These are phyloP conservation scores for Antitype chi DNA, from an alignment of 2,888 invertebrate species.

Conservation along the genomic window DNA sequence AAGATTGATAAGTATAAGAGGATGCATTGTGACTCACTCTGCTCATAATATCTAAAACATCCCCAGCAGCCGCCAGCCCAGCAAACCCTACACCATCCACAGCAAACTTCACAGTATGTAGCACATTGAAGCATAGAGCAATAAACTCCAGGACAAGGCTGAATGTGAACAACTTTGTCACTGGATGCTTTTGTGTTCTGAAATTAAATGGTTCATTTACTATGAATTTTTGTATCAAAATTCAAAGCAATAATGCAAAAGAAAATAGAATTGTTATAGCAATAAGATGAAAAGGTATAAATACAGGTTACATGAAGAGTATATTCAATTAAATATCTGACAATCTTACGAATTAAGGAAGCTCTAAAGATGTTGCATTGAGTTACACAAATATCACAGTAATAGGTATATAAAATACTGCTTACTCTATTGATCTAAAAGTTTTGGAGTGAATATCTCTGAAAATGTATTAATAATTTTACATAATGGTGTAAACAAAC, in stretches of 20 bases:
- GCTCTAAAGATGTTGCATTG: slow-evolving; percentile 36
- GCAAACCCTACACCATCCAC: slow-evolving; percentile 97
- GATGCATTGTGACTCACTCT: slow-evolving; percentile 91
- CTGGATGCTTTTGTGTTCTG: slow-evolving; percentile 96
- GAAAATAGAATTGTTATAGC: slow-evolving; percentile 30
- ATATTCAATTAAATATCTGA: slow-evolving; percentile 28
- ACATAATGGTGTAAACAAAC: slow-evolving; percentile 20
- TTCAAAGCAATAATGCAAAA: slow-evolving; percentile 34
- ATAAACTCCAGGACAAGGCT: slow-evolving; percentile 96
- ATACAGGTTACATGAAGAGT: slow-evolving; percentile 26
- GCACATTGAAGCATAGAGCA: slow-evolving; percentile 96
- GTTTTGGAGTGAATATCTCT: slow-evolving; percentile 54
- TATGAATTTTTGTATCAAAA: slow-evolving; percentile 6
- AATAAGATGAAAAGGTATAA: slow-evolving; percentile 28
- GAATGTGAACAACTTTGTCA: slow-evolving; percentile 97
- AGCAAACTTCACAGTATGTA: slow-evolving; percentile 97
- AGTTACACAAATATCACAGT: slow-evolving; percentile 42
- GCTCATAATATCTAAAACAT: slow-evolving; percentile 97
- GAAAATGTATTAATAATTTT: slow-evolving; percentile 54
- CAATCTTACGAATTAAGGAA: slow-evolving; percentile 23
- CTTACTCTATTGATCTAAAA: slow-evolving; percentile 57
- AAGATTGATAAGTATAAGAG: not conserved
- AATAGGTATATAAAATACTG: slow-evolving; percentile 47
- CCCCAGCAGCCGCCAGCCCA: slow-evolving; percentile 95
- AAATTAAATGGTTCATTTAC: slow-evolving; percentile 40